Evolutionary conservation across 2,113 vertebrate genomes (phyloP).

Genomic region (Indicator indicator): DNA sequence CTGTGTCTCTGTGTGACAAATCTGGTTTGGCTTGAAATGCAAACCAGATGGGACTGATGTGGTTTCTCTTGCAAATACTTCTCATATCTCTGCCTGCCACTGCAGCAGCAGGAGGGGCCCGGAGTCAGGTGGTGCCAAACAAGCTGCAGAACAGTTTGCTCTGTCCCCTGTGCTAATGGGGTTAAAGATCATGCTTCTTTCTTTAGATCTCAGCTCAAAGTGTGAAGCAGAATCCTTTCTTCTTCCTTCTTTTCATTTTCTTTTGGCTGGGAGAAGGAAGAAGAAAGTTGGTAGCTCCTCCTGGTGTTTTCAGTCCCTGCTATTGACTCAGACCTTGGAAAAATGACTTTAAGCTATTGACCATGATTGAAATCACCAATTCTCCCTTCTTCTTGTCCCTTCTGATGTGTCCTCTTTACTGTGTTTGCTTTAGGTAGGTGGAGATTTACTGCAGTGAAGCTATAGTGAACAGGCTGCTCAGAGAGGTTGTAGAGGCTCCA

Average conservation of each 20-base stretch:
- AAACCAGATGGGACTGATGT: not conserved
- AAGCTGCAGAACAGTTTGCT: not conserved
- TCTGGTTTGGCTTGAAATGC: slow-evolving; percentile 4
- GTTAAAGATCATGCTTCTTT: not conserved
- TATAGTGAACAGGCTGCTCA: not conserved
- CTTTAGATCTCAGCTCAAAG: not conserved
- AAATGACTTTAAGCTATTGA: not conserved
- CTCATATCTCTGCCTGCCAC: not conserved
- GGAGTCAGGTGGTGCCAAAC: not conserved
- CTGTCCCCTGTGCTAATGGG: not conserved
- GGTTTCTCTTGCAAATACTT: slow-evolving; percentile 1
- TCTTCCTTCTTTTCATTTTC: not conserved
- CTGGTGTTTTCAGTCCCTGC: not conserved
- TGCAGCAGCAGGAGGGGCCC: not conserved
- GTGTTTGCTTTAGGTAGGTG: not conserved
- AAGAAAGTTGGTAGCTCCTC: not conserved
- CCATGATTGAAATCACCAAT: not conserved
- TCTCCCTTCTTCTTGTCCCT: not conserved
- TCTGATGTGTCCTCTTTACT: not conserved
- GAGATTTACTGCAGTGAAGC: not conserved
- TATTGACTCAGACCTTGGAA: not conserved
- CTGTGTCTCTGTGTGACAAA: not conserved
- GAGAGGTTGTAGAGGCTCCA: too few relatives aligned
- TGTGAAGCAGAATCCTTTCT: not conserved
- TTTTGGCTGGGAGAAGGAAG: not conserved